Evolutionary conservation across 2,113 vertebrate genomes (phyloP).

Genomic region (Irena cyanogastra): DNA sequence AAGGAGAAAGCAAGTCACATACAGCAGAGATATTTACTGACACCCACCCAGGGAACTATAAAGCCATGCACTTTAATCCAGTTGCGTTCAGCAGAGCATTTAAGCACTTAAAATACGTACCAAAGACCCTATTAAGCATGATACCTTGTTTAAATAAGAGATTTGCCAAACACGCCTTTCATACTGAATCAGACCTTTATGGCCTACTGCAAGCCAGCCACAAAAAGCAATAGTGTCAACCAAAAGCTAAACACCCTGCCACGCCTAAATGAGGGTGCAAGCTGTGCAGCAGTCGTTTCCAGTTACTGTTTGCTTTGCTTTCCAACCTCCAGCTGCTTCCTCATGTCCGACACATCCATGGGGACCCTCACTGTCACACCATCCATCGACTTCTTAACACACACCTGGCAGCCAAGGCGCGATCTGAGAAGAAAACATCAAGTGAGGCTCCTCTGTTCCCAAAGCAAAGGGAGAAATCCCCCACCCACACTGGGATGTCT

Average conservation of each 20-base stretch:
- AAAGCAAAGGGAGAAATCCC: background rate
- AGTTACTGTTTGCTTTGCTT: slow-evolving; percentile 55
- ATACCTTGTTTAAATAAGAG: background rate
- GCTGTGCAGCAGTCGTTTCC: background rate
- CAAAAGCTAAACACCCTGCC: background rate
- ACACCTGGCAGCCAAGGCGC: slow-evolving; percentile 77
- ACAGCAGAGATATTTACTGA: background rate
- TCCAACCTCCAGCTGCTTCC: slow-evolving; percentile 41
- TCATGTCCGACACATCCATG: slow-evolving; percentile 52
- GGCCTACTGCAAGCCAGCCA: background rate
- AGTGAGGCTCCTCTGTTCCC: background rate
- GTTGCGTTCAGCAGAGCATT: background rate
- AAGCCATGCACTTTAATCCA: background rate
- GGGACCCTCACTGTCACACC: slow-evolving; percentile 72
- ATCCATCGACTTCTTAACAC: slow-evolving; percentile 70
- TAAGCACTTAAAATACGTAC: background rate
- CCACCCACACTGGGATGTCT: background rate
- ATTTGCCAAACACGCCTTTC: background rate
- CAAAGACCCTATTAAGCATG: background rate
- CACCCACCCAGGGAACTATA: background rate
- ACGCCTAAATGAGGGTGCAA: background rate
- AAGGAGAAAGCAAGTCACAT: background rate
- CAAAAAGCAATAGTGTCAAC: background rate
- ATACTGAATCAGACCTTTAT: background rate
- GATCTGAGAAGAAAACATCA: slow-evolving; percentile 59